Percentiles rank a stretch among this genome's conserved stretches.
These are phyloP conservation scores for Caenorhabditis sulstoni DNA, from an alignment of 2,888 invertebrate species.

Conservation along the genomic window DNA sequence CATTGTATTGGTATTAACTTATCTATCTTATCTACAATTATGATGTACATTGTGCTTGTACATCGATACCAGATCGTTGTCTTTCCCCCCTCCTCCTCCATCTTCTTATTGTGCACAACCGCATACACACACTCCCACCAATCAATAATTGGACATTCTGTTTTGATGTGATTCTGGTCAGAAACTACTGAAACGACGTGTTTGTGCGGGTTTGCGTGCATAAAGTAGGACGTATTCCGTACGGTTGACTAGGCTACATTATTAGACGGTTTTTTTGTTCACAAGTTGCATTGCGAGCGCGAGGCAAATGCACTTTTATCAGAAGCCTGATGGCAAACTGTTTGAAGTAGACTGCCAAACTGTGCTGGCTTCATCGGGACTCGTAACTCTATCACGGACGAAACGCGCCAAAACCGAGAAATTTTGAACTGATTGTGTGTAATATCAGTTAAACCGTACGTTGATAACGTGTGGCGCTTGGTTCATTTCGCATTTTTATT, in stretches of 20 bases:
- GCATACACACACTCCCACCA: slow-evolving; percentile 6
- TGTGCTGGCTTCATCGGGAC: slow-evolving; percentile 11
- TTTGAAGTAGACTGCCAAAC: too few relatives aligned
- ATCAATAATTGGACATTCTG: neutral
- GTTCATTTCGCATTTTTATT: slow-evolving; percentile 50
- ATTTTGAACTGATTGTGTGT: slow-evolving; percentile 45
- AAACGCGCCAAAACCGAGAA: slow-evolving; percentile 51
- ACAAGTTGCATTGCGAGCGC: neutral
- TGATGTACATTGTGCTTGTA: slow-evolving; percentile 38
- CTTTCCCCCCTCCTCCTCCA: too few relatives aligned
- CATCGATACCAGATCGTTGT: slow-evolving; percentile 36
- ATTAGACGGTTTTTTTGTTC: neutral
- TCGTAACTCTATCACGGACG: slow-evolving; percentile 49
- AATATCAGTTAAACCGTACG: slow-evolving; percentile 32
- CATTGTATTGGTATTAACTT: slow-evolving; percentile 18
- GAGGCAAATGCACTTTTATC: slow-evolving; percentile 44
- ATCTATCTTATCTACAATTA: slow-evolving; percentile 50
- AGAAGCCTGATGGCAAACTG: neutral
- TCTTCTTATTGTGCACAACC: slow-evolving; percentile 46
- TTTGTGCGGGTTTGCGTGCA: neutral
- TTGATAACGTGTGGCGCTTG: slow-evolving; percentile 36
- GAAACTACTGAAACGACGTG: slow-evolving; percentile 24
- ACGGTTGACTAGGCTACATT: too few relatives aligned
- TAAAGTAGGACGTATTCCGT: too few relatives aligned
- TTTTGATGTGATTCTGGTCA: slow-evolving; percentile 11